These are phyloP conservation scores for Arvicanthis niloticus DNA, from an alignment of 2,113 vertebrate species.

Conservation along the genomic window DNA sequence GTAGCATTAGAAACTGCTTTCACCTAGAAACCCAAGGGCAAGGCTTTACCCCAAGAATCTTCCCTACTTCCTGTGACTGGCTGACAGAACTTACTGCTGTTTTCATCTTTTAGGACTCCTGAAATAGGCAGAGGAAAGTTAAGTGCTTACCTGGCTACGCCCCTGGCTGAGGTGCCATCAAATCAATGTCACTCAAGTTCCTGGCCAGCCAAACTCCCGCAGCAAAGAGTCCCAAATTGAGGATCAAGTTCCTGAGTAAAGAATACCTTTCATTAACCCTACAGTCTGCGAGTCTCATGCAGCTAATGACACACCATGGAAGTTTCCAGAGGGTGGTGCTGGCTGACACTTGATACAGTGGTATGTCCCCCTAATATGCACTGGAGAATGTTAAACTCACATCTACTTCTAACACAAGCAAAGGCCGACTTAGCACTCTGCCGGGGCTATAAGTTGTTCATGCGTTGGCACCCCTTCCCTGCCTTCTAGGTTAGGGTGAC, in stretches of 20 bases:
- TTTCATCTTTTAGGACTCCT: not conserved
- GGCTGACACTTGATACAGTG: too few relatives aligned
- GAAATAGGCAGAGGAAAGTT: not conserved
- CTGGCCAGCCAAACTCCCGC: conserved; percentile 97
- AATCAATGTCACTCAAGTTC: conserved; percentile 97
- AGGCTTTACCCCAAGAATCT: not conserved
- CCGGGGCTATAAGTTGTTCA: not conserved
- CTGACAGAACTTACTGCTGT: not conserved
- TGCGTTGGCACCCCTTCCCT: not conserved
- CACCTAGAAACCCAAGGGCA: not conserved
- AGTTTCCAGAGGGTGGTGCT: not conserved
- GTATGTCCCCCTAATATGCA: not conserved
- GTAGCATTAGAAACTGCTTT: conserved; percentile 37
- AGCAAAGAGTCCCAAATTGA: conserved; percentile 96
- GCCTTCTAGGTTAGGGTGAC: not conserved
- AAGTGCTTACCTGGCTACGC: conserved; percentile 84
- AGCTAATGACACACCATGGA: not conserved
- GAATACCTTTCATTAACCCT: conserved; percentile 37
- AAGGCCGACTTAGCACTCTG: not conserved
- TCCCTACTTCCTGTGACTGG: not conserved
- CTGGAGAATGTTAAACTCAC: not conserved
- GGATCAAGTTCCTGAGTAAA: conserved; percentile 93
- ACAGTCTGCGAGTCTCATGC: not conserved
- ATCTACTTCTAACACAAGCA: not conserved
- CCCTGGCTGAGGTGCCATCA: conserved; percentile 95